A percentile compares a stretch with the other conserved stretches of the same genome.
Conservation (phyloP, 30 jellyfish, hydroid and myxozoan species). For the Sanderia malayensis region DNA sequence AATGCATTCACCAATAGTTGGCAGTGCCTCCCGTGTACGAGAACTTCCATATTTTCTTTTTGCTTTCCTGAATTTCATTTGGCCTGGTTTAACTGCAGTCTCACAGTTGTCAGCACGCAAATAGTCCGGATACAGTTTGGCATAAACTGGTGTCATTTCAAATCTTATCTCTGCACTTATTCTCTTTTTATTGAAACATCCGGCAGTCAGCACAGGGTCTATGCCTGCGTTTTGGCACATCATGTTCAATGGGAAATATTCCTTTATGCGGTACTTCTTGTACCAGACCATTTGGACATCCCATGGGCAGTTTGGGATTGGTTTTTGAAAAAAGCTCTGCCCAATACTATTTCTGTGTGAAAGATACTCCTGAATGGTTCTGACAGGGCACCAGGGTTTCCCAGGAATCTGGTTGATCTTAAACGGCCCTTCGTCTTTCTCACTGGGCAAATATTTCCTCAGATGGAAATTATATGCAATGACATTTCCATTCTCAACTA, state of each 20-base stretch:
- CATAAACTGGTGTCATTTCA: conserved; percentile 50
- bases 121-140: conserved; percentile 41
- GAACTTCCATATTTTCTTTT: no score
- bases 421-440: conserved; percentile 48
- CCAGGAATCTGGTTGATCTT: conserved; percentile 59
- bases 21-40: no score
- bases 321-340: conserved; percentile 48
- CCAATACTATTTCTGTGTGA: conserved; percentile 45
- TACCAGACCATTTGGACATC: conserved; percentile 31
- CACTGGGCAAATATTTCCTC: conserved; percentile 32
- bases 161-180: conserved; percentile 58
- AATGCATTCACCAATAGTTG: no score
- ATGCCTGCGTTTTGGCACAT: conserved; percentile 56
- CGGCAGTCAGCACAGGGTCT: conserved; percentile 43
- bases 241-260: conserved; percentile 28
- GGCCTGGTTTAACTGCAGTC: no score
- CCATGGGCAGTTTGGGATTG: conserved; percentile 29
- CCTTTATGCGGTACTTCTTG: conserved; percentile 46
- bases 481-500: conserved; percentile 36
- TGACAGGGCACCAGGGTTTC: conserved; percentile 66
- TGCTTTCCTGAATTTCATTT: no score
- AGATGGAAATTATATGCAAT: conserved; percentile 40
- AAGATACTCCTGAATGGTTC: conserved; percentile 40
- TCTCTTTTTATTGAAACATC: conserved; percentile 50
- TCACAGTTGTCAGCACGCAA: no score